phyloP scores from a whole-genome alignment of 2,797 vertebrate species.

The Lophotriccus pileatus region DNA sequence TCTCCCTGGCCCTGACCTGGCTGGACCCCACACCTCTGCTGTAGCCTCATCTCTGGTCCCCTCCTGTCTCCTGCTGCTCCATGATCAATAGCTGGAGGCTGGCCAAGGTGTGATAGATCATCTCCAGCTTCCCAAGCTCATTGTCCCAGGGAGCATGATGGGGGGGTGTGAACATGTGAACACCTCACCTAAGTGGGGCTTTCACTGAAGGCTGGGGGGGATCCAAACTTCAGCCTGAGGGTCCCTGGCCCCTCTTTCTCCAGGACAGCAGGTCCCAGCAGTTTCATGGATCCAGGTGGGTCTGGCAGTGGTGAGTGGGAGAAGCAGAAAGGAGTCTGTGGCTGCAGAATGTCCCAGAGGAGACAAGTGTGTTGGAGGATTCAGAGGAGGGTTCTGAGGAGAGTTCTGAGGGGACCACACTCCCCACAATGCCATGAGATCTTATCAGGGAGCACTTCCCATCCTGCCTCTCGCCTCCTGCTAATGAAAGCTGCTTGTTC shows the following conservation, averaged over 20 bases:
- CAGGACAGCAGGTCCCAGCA: background rate
- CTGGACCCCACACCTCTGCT: no score
- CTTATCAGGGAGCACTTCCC: background rate
- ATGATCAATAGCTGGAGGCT: no score
- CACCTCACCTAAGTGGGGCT: background rate
- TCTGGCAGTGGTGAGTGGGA: background rate
- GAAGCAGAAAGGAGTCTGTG: background rate
- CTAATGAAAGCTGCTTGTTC: background rate
- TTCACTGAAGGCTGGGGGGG: background rate
- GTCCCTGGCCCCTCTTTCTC: background rate
- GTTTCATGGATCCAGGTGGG: accelerated
- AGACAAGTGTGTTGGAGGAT: accelerated
- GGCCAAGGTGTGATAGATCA: no score
- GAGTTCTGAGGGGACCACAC: background rate
- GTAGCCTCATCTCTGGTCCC: background rate
- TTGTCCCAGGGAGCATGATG: background rate
- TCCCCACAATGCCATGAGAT: accelerated
- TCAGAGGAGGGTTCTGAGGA: background rate
- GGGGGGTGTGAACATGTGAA: no score
- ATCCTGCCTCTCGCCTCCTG: background rate
- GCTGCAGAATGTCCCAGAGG: background rate
- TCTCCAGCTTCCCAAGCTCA: background rate
- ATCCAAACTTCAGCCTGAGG: background rate
- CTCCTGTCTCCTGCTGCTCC: background rate
- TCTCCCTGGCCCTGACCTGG: background rate